These are phyloP conservation scores for Pandemis cinnamomeana DNA, from an alignment of 2,888 invertebrate genomes.

Conservation along the genomic window DNA sequence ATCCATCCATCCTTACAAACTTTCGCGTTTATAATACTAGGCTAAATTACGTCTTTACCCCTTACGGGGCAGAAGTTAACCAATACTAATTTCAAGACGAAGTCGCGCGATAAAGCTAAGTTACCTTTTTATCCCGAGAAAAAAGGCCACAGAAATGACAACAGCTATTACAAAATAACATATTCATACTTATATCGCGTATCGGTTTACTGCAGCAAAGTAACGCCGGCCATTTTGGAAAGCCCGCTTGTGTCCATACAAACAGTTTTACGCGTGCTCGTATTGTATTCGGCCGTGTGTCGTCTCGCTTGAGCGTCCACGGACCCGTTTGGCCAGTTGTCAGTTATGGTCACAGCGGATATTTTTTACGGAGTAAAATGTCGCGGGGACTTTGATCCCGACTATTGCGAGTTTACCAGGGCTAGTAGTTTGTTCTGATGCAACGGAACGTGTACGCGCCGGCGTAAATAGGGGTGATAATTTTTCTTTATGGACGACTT, in stretches of 20 bases:
- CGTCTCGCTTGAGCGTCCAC: slow-evolving; percentile 8
- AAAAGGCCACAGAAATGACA: too few species aligned
- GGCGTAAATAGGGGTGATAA: too few species aligned
- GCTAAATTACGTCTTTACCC: too few species aligned
- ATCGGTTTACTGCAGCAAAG: neutral
- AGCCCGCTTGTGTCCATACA: neutral
- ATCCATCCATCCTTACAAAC: too few species aligned
- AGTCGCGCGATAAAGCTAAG: too few species aligned
- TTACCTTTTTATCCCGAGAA: too few species aligned
- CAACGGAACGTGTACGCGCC: too few species aligned
- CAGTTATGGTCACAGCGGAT: slow-evolving; percentile 35
- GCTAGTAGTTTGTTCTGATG: slow-evolving; percentile 26
- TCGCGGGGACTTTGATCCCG: slow-evolving; percentile 38
- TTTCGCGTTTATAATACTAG: too few species aligned
- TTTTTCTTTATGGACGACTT: too few species aligned
- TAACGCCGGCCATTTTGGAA: neutral
- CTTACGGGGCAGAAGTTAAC: too few species aligned
- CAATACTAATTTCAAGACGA: too few species aligned
- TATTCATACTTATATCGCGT: neutral
- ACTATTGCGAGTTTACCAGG: slow-evolving; percentile 19
- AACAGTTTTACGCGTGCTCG: neutral
- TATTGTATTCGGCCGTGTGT: neutral
- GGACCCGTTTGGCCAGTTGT: slow-evolving; percentile 17
- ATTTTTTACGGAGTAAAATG: slow-evolving; percentile 38
- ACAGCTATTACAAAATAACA: too few species aligned